Base-by-base conservation (phyloP, 2,888 invertebrate species). In the Holacanthella duospinosa region DNA sequence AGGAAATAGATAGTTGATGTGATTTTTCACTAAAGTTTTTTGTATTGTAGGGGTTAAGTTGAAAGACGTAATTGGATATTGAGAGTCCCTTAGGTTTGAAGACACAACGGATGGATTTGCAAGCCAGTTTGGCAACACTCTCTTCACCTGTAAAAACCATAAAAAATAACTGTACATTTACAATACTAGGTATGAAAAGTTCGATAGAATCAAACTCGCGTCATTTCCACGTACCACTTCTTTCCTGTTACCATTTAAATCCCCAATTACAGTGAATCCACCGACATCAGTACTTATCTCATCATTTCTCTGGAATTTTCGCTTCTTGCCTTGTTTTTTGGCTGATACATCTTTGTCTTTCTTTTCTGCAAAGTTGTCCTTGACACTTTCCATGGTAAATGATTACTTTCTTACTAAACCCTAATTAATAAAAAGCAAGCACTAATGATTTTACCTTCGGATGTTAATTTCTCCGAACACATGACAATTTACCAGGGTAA, bases 41-140 rank as follows among this genome's bases (percentile, higher is more conserved):
- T 86, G 79, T 1, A 91, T 76, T 64, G 80, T 77, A 28, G 78
- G 75, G 72, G 88, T 84, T n/a, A 95, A 77, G 73, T 82, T 83
- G 60, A 79, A 75, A 59, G 86, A 78, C 43, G 83, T 79, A 55
- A 84, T 79, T 74, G 78, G 78, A 66, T 78, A 78, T 60, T 80
- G 77, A 44, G 82, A 76, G 64, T 82, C 79, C 74, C 83, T 80
- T 58, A 91, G 79, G 75, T 86, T 84, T 21, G 85, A 84, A n/a
- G 88, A 84, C 63, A 95, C 84, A 58, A 87, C 78, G 53, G 84
- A 83, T 2, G 95, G 91, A 75, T 88, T 82, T 1, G 88, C 83
- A 43, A 96, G 77, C 95, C 95, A 96, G 68, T 86, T 81, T 1
- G 95, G 94, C 55, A 95, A 78, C 4, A 90, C 84, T 76, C 90